Evolutionary conservation across 2,113 vertebrate species (phyloP).

Genomic region (Corapipo altera): DNA sequence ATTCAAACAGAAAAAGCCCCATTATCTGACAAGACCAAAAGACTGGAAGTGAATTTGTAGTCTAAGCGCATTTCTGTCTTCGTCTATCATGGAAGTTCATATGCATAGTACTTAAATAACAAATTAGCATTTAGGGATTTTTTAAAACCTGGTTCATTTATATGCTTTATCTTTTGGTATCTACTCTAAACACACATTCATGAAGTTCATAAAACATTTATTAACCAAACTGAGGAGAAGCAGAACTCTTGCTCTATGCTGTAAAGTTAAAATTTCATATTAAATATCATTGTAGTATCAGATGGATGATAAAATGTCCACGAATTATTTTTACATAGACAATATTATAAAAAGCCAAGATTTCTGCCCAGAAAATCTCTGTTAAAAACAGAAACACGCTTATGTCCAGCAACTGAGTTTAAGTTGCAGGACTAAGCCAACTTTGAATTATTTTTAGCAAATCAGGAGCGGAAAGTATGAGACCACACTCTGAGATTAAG

Average conservation of each 20-base stretch:
- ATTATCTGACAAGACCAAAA: neutral
- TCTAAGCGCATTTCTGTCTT: neutral
- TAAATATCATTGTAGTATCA: neutral
- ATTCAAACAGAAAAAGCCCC: neutral
- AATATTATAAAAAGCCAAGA: neutral
- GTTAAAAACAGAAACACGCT: neutral
- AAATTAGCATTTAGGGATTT: constrained; percentile 3
- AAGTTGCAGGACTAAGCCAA: neutral
- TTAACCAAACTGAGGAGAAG: neutral
- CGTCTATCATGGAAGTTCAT: neutral
- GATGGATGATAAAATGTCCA: neutral
- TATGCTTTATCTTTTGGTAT: neutral
- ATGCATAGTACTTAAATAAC: neutral
- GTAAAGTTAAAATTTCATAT: neutral
- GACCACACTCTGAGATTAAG: neutral
- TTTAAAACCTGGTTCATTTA: neutral
- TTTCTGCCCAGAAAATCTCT: neutral
- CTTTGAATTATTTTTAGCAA: neutral
- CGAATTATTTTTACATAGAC: neutral
- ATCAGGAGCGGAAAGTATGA: neutral
- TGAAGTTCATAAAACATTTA: constrained; percentile 31
- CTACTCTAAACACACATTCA: neutral
- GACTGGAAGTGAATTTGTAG: neutral
- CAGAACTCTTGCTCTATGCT: neutral
- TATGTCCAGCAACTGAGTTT: neutral